Evolutionary conservation across 2,888 invertebrate species (phyloP).

Genomic region (Standfussiana lucernea): DNA sequence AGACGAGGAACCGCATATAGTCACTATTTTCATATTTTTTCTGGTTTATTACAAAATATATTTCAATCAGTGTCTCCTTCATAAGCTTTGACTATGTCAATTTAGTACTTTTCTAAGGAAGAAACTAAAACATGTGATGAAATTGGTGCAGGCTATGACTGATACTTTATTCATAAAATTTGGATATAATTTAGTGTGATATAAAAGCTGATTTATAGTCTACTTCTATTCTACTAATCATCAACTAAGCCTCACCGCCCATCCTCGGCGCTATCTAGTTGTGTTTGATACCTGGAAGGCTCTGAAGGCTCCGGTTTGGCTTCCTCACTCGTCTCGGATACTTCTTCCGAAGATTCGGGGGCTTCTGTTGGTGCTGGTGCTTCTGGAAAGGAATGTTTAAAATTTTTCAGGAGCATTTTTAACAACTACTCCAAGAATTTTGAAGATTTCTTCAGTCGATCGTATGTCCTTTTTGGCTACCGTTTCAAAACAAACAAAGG

Average conservation of each 20-base stretch:
- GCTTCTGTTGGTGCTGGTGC: conserved; percentile 41
- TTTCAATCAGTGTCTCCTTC: background rate
- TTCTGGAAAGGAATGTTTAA: conserved; percentile 18
- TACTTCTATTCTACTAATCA: conserved; percentile 53
- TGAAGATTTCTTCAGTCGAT: background rate
- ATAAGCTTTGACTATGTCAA: background rate
- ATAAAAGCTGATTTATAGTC: conserved; percentile 18
- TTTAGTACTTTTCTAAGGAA: background rate
- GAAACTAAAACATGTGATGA: conserved; percentile 1
- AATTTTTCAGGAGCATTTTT: background rate
- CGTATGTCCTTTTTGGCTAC: background rate
- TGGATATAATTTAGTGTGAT: background rate
- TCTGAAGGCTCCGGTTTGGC: conserved; percentile 77
- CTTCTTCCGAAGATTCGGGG: conserved; percentile 57
- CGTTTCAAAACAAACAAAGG: background rate
- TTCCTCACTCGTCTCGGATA: conserved; percentile 65
- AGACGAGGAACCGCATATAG: background rate
- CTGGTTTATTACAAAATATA: background rate
- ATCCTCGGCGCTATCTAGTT: conserved; percentile 81
- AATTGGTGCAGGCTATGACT: background rate
- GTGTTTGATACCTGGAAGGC: conserved; percentile 89
- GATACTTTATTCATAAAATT: background rate
- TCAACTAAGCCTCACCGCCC: conserved; percentile 82
- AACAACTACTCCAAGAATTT: background rate
- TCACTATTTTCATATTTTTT: background rate